Evolutionary conservation across 1,140 invertebrate genomes (phyloP), one percentile per base, ranked within the genome.

Genomic region (Mycetomoellerius zeteki): DNA sequence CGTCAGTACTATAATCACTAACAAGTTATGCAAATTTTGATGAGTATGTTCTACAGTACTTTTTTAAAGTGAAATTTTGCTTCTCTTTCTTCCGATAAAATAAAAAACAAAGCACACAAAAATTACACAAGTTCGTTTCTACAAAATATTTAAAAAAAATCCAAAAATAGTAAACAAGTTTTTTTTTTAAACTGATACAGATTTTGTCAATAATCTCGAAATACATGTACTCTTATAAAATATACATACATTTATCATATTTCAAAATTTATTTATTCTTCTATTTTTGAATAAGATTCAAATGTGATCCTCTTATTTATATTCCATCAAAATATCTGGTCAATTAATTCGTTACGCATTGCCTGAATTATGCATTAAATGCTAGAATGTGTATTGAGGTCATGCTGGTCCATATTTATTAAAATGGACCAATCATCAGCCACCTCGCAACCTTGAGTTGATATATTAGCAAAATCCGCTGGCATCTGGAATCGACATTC

Each of bases 401-500:
- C 37, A 27, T 24, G 14, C 16, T 21, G 8, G 30, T 43, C 5
- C n/a, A n/a, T 58, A 33, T 77, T 85, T 47, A 78, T 78, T 64
- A 65, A 65, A 84, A 86, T 60, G 16, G 24, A 52, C 27, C 50
- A 33, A 47, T 24, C 58, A 77, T 82, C 71, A 81, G 47, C 33
- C 56, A 62, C 33, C 54, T n/a, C 50, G 73, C 33, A 89, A 90
- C 78, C 73, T 89, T 78, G 78, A 62, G 43, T 78, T 62, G 78
- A 54, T 67, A 50, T 21, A 58, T n/a, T 58, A 19, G 16, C 54
- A 52, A 89, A 87, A 87, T 86, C 76, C 65, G 58, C n/a, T 52
- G 56, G 62, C 43, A 76, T 60, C 75, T 87, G 72, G 58, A 77
- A 84, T 84, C 77, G 89, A 89, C 88, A 69, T 71, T 87, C 56